Percentiles rank a stretch among this genome's conserved stretches.
Conservation (phyloP, 2,113 vertebrate genomes). For the Bombycilla garrulus region DNA sequence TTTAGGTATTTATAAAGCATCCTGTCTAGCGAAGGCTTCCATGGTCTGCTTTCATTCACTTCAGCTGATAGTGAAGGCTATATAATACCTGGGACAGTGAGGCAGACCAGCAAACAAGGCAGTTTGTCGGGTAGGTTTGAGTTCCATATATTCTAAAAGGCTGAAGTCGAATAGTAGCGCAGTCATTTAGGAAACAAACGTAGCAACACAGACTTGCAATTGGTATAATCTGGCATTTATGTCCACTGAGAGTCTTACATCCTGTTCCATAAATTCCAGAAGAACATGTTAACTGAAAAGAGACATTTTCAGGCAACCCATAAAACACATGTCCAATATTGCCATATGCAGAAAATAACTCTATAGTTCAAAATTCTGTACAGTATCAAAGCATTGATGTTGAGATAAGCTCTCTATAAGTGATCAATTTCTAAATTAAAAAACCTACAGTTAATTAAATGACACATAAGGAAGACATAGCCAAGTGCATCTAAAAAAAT, state of each 20-base stretch:
- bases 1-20: conserved; percentile 28
- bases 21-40: conserved; percentile 2
- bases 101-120: not conserved
- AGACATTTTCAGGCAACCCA: not conserved
- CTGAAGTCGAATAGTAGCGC: not conserved
- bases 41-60: conserved; percentile 6
- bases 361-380: not conserved
- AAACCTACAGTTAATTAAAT: not conserved
- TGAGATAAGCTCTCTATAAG: not conserved
- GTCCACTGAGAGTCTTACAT: not conserved
- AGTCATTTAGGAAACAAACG: not conserved
- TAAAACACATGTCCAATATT: not conserved
- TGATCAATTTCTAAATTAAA: not conserved
- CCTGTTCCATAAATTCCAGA: not conserved
- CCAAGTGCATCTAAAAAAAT: not conserved
- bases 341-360: not conserved
- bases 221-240: not conserved
- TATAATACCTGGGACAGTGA: not conserved
- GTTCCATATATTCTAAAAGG: not conserved
- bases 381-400: not conserved
- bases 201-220: not conserved
- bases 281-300: not conserved
- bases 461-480: not conserved
- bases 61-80: conserved; percentile 27
- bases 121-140: not conserved